Base-by-base conservation (phyloP, 1,140 invertebrate genomes). In the Varroa destructor region DNA sequence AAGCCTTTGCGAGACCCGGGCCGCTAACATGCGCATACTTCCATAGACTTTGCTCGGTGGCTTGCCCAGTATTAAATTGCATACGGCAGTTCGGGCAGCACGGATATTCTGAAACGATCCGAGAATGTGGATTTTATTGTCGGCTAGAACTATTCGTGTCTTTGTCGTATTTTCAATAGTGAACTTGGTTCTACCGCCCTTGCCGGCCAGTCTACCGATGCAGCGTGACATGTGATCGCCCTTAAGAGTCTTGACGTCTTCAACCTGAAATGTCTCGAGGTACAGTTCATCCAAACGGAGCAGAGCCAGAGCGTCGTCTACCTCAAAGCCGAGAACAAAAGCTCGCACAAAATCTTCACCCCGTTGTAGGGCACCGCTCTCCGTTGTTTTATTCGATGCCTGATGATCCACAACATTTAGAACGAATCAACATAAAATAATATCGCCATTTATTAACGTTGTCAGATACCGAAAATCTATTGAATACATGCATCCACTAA, bases 131-230 rank as follows among this genome's bases (percentile, higher is more conserved):
- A 99, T 90, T 85, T 96, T 97, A 46, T 81, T 86, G 78, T 98
- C 94, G 56, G 95, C 95, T 71, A 99, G 80, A 37, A 99, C 91
- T 77, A 99, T 97, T 80, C 97, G 87, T 0, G 95, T 98, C 82
- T 97, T 98, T 8, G 96, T 99, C 0, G 91, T 91, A 82, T 99
- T 99, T 83, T 99, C 96, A 78, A 99, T 98, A 1, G 94, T 97
- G 77, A 91, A 97, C 79, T 97, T 99, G 2, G 93, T 99, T 74
- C 91, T 86, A 37, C 96, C 97, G 73, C 92, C 90, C 83, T 98
- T 97, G 0, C 97, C 97, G 14, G 96, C 96, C 57, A 99, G 83
- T 75, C 96, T 84, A 37, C 96, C 96, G 76, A 99, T 92, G 0
- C 95, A 95, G 80, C 96, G 83, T 40, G 91, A 89, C 73, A 96